Base-by-base conservation (phyloP, 2,888 invertebrate species). In the Ectropis crepuscularia region DNA sequence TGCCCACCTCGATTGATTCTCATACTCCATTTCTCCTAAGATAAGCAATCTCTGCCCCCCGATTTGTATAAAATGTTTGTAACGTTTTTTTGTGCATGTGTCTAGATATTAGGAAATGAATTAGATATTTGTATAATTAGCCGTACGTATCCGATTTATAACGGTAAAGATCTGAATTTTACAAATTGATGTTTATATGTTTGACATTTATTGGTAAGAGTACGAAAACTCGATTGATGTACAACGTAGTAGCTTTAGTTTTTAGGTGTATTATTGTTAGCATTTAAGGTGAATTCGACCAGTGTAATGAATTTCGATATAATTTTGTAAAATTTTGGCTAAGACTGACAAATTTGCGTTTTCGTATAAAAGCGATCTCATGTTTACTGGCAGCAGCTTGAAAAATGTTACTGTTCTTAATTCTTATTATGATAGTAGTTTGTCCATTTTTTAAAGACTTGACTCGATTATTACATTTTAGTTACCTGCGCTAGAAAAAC, bases 1-100 rank as follows among this genome's bases (percentile, higher is more conserved):
- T 83, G 96, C 95, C 65, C 95, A 96, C 79, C 86, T 96, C 71
- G 96, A 97, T 89, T 97, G 95, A 68, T 57, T 8, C 6, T 6
- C 5, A 10, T 10, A 10, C 6, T 10, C 10, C n/a, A 42, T 9
- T 43, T 42, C 43, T 16, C 10, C 6, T 42, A 28, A 28, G 1
- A 28, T 28, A 28, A 28, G 16, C 4, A 28, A 28, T 28, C 16
- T 28, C 16, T 28, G 16, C 16, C 16, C 16, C 65, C 68, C 61
- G 59, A 69, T 69, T 69, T 75, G 67, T 73, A 67, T 69, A 76
- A 73, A 61, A 74, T 71, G 69, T 71, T 72, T 71, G 61, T 74
- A 68, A 65, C 58, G 71, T 57, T 62, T 67, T 61, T 57, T 61
- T 74, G 72, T 78, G 77, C 69, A 75, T 63, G 77, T 79, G 71